These are phyloP conservation scores for Parapristionchus giblindavisi DNA, from an alignment of 2,888 invertebrate genomes.

Conservation along the genomic window DNA sequence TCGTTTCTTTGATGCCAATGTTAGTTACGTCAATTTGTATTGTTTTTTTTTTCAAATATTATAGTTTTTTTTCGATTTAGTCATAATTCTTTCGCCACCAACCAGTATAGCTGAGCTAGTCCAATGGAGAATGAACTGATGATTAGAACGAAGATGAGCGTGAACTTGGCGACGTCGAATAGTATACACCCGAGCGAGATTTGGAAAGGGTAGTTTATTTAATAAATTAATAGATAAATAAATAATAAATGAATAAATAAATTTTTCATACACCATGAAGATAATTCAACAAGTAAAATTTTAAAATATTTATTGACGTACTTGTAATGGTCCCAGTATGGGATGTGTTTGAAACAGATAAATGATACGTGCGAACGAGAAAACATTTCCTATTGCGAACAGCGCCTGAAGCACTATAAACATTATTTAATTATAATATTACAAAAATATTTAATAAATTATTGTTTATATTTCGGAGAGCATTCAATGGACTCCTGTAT, in stretches of 20 bases:
- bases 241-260: no score
- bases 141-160: constrained; percentile 73
- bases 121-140: constrained; percentile 73
- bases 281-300: not conserved
- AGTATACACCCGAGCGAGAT: constrained; percentile 74
- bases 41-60: no score
- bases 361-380: constrained; percentile 75
- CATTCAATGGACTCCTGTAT: no score
- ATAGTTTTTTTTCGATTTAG: no score
- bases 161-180: constrained; percentile 75
- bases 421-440: not conserved
- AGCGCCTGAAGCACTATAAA: constrained; percentile 57
- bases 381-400: constrained; percentile 75
- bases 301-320: constrained; percentile 47
- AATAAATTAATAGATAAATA: not conserved
- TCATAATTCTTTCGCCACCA: no score
- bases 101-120: constrained; percentile 72
- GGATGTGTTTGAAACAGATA: constrained; percentile 75
- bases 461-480: no score
- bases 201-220: constrained; percentile 40
- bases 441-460: not conserved
- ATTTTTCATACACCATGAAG: no score
- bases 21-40: no score
- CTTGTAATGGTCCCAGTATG: constrained; percentile 75
- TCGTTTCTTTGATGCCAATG: no score